Conservation (phyloP, 2,888 invertebrate genomes). For the Zootermopsis nevadensis region DNA sequence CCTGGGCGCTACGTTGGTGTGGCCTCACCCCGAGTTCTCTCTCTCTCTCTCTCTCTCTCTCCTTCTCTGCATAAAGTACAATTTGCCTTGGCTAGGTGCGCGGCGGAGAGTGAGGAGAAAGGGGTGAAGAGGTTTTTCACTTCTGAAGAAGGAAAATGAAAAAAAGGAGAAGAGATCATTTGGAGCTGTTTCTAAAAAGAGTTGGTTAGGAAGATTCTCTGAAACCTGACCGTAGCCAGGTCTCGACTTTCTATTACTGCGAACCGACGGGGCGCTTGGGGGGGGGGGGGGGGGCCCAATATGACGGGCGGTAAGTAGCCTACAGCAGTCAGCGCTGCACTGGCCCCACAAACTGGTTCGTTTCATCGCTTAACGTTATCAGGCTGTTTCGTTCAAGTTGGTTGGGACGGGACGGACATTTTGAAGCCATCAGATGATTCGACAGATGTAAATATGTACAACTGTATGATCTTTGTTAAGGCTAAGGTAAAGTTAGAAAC, state of each 20-base stretch:
- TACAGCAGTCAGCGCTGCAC: not conserved
- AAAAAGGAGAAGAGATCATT: conserved; percentile 37
- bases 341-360: not conserved
- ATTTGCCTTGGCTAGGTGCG: conserved; percentile 49
- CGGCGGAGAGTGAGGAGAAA: conserved; percentile 23
- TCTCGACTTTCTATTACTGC: conserved; percentile 11
- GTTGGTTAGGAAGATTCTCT: conserved; percentile 28
- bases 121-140: conserved; percentile 28
- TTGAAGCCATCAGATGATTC: too few relatives aligned
- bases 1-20: conserved; percentile 20
- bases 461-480: too few relatives aligned
- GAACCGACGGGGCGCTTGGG: too few relatives aligned
- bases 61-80: conserved; percentile 35
- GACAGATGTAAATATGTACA: too few relatives aligned
- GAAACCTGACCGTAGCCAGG: conserved; percentile 12
- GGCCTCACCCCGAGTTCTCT: conserved; percentile 18
- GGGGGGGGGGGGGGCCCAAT: too few relatives aligned
- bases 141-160: conserved; percentile 38
- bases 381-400: too few relatives aligned
- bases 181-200: conserved; percentile 41
- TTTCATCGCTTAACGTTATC: too few relatives aligned
- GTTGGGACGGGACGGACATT: too few relatives aligned
- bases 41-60: conserved; percentile 1
- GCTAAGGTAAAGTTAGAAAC: too few relatives aligned
- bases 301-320: too few relatives aligned